These are phyloP conservation scores for Alviniconcha marisindica DNA, from an alignment of 1,140 invertebrate species.

Conservation along the genomic window DNA sequence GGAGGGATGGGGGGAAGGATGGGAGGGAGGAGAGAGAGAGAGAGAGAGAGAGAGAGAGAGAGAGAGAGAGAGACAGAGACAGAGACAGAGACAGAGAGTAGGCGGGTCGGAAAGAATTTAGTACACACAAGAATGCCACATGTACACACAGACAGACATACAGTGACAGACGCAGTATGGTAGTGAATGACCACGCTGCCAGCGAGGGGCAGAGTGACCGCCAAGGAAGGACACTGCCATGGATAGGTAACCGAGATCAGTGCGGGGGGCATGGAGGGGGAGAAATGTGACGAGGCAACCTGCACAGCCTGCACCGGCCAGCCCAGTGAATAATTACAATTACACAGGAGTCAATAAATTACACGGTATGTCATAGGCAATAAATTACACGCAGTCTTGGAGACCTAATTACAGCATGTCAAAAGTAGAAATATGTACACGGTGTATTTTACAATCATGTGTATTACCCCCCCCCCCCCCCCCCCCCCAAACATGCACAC, in stretches of 20 bases:
- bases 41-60: not conserved
- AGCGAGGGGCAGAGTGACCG: too few relatives aligned
- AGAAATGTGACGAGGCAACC: not conserved
- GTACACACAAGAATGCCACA: too few relatives aligned
- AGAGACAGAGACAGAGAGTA: not conserved
- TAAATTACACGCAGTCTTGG: too few relatives aligned
- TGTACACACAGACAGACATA: not conserved
- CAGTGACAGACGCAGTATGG: too few relatives aligned
- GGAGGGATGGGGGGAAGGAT: too few relatives aligned
- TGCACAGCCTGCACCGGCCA: not conserved
- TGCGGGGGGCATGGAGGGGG: too few relatives aligned
- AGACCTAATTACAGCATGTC: not conserved
- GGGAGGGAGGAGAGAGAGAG: not conserved
- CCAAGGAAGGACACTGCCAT: too few relatives aligned
- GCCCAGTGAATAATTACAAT: not conserved
- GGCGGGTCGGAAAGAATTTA: not conserved
- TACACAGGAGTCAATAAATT: constrained; percentile 6
- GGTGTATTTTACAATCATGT: not conserved
- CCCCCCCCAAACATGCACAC: not conserved
- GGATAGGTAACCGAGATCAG: too few relatives aligned
- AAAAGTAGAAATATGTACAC: not conserved
- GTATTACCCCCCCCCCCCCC: not conserved
- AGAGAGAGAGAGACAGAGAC: not conserved
- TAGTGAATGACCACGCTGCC: too few relatives aligned
- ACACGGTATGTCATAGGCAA: too few relatives aligned